These are phyloP conservation scores for Varanus komodoensis DNA, from an alignment of 2,113 vertebrate species.

Conservation along the genomic window DNA sequence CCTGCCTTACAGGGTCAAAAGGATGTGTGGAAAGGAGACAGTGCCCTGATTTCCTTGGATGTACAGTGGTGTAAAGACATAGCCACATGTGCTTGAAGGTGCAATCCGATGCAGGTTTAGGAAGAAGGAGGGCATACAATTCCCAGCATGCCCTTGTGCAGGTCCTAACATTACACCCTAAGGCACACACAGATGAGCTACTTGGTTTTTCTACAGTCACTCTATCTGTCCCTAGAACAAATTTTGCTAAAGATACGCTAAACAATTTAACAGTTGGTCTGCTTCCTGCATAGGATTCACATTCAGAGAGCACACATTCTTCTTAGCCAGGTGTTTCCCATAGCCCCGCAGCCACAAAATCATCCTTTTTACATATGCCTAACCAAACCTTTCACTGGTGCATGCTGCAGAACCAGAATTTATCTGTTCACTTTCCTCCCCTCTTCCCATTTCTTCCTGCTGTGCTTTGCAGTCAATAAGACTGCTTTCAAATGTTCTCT, in stretches of 20 bases:
- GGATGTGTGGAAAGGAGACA: neutral
- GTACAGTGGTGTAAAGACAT: neutral
- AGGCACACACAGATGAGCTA: no score
- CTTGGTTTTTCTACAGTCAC: no score
- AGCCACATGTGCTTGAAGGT: neutral
- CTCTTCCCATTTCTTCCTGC: neutral
- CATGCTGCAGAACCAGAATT: neutral
- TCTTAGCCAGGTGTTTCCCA: neutral
- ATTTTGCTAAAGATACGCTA: no score
- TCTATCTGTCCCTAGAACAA: no score
- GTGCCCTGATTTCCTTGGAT: neutral
- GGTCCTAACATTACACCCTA: no score
- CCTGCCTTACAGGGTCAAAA: neutral
- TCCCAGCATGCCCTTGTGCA: neutral
- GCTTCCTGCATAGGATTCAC: neutral
- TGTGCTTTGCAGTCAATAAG: neutral
- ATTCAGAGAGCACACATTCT: neutral
- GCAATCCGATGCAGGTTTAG: no score
- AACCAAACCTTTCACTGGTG: conserved; percentile 11
- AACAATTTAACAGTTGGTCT: no score
- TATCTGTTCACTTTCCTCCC: neutral
- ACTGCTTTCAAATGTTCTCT: neutral
- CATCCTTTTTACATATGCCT: neutral
- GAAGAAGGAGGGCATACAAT: no score
- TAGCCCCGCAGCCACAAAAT: neutral